Conservation (phyloP, 2,888 invertebrate genomes). For the Catonia carolina region DNA sequence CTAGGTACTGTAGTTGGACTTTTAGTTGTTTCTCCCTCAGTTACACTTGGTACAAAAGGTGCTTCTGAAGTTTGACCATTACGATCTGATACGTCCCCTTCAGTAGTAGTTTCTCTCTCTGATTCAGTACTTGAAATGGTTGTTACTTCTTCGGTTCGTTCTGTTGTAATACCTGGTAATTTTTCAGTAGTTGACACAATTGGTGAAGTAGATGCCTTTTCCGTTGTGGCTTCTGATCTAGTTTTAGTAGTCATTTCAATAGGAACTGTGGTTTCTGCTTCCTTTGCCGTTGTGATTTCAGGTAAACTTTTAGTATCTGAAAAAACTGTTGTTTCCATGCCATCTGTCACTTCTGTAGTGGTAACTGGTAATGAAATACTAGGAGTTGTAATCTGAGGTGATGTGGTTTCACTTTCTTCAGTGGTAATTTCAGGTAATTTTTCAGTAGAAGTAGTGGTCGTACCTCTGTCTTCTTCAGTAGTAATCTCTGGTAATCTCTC, state of each 20-base stretch:
- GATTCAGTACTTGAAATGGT: too few species aligned
- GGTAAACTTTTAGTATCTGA: conserved; percentile 4
- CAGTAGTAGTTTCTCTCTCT: too few species aligned
- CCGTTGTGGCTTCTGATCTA: background rate
- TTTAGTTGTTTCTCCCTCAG: too few species aligned
- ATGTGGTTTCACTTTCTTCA: conserved; percentile 12
- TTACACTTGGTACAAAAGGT: too few species aligned
- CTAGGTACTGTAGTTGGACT: too few species aligned
- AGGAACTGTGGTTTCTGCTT: background rate
- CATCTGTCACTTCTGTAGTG: too few species aligned
- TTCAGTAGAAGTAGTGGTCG: conserved; percentile 18
- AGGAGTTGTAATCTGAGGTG: too few species aligned
- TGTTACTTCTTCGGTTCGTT: background rate
- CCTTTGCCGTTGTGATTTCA: conserved; percentile 9
- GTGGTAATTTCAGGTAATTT: conserved; percentile 22
- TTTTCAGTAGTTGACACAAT: conserved; percentile 1
- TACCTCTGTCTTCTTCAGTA: conserved; percentile 25
- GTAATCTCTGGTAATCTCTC: conserved; percentile 25
- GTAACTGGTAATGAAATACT: too few species aligned
- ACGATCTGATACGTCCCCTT: too few species aligned
- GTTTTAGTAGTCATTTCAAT: conserved; percentile 1
- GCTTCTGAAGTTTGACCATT: too few species aligned
- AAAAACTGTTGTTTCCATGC: too few species aligned
- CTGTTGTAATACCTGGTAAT: conserved; percentile 5
- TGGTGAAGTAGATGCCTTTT: background rate